Evolutionary conservation across 1,140 invertebrate genomes (phyloP).

Genomic region (Pogonognathellus flavescens): DNA sequence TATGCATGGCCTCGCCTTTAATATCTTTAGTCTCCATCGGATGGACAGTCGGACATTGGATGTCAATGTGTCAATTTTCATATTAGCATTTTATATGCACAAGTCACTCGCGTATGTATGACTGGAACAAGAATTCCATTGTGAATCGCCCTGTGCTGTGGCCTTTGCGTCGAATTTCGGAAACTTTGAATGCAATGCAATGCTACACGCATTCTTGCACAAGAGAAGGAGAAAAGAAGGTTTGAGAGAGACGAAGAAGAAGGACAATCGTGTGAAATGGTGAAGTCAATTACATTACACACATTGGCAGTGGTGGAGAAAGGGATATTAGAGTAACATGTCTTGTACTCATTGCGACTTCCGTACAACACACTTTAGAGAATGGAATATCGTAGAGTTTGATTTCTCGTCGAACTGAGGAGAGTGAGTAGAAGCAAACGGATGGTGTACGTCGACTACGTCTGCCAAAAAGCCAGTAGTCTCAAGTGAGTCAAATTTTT

Average conservation of each 20-base stretch:
- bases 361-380: neutral
- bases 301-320: too few relatives aligned
- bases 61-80: conserved; percentile 27
- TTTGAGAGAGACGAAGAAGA: too few relatives aligned
- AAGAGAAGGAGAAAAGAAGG: too few relatives aligned
- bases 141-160: too few relatives aligned
- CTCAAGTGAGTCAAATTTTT: conserved; percentile 43
- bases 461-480: conserved; percentile 25
- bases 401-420: conserved; percentile 10
- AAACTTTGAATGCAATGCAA: too few relatives aligned
- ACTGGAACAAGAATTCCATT: neutral
- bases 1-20: too few relatives aligned
- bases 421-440: neutral
- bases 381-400: neutral
- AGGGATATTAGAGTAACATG: too few relatives aligned
- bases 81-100: neutral
- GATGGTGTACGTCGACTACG: neutral
- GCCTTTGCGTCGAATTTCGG: too few relatives aligned
- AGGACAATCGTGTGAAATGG: too few relatives aligned
- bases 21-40: too few relatives aligned
- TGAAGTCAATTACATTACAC: too few relatives aligned
- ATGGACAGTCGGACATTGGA: neutral
- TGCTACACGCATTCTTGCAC: too few relatives aligned
- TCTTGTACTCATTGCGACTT: neutral
- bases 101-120: neutral